These are phyloP conservation scores for Prunella fulvescens DNA, from an alignment of 2,113 vertebrate genomes.

Conservation along the genomic window DNA sequence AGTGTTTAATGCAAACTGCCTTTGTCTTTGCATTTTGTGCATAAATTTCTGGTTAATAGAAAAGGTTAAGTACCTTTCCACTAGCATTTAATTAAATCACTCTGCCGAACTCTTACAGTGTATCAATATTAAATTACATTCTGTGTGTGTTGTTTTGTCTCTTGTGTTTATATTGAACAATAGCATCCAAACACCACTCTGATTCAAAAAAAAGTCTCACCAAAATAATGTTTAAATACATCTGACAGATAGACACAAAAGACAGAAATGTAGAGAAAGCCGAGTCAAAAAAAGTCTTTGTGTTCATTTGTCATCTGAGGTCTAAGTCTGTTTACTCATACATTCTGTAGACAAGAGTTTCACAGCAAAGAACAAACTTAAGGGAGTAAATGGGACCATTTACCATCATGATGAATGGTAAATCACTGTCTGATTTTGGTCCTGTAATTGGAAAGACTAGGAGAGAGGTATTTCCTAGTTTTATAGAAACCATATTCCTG, in stretches of 20 bases:
- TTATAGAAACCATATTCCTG: neutral
- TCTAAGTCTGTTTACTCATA: neutral
- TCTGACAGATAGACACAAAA: neutral
- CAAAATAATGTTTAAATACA: neutral
- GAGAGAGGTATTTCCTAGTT: neutral
- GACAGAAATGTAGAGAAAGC: neutral
- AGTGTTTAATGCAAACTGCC: neutral
- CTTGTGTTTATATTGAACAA: neutral
- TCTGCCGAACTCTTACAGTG: neutral
- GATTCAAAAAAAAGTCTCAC: neutral
- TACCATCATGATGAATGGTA: neutral
- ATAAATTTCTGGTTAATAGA: conserved; percentile 19
- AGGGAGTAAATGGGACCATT: neutral
- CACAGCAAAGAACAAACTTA: neutral
- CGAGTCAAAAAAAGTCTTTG: rapidly evolving
- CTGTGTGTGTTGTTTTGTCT: neutral
- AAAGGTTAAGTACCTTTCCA: conserved; percentile 26
- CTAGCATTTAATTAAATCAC: conserved; percentile 15
- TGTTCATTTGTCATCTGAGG: neutral
- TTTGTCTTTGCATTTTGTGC: conserved; percentile 38
- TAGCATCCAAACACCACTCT: neutral
- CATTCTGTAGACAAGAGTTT: neutral
- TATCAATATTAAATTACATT: neutral
- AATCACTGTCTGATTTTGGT: neutral
- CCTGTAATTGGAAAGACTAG: neutral